phyloP scores from a whole-genome alignment of 1,140 invertebrate species.

The Zaprionus africanus region DNA sequence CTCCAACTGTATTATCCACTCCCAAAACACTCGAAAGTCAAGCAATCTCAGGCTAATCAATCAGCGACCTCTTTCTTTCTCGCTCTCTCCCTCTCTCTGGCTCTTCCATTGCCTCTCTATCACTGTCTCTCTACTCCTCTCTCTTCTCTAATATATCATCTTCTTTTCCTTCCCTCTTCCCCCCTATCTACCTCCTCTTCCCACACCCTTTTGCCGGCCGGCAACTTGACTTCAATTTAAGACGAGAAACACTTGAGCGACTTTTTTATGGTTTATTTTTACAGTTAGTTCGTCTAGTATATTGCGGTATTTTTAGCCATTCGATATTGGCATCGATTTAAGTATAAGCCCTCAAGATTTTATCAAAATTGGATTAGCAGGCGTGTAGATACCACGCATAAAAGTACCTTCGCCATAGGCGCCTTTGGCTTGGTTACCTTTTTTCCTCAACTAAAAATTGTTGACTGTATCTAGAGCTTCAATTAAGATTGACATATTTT shows the following conservation, averaged over 20 bases:
- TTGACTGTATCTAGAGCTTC: too few relatives aligned
- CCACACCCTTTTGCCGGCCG: conserved; percentile 17
- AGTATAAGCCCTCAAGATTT: background rate
- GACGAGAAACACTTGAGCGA: conserved; percentile 34
- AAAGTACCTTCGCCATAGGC: too few relatives aligned
- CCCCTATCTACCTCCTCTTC: background rate
- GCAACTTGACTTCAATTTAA: conserved; percentile 51
- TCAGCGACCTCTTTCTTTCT: conserved; percentile 36
- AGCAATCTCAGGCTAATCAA: conserved; percentile 58
- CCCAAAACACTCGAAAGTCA: conserved; percentile 54
- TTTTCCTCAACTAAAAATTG: too few relatives aligned
- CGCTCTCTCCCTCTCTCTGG: background rate
- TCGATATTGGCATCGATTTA: background rate
- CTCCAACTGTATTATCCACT: conserved; percentile 25
- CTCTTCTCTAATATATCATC: conserved; percentile 1
- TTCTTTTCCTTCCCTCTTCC: background rate
- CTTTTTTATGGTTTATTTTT: conserved; percentile 3
- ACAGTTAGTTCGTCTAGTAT: background rate
- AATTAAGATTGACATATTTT: too few relatives aligned
- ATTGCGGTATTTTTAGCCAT: background rate
- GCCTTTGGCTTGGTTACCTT: too few relatives aligned
- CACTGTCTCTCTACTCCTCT: conserved; percentile 9
- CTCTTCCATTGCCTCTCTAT: background rate
- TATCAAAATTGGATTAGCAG: background rate
- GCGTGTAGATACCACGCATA: background rate